Evolutionary conservation across 2,113 vertebrate species (phyloP).

Genomic region (Cochlearius cochlearius): DNA sequence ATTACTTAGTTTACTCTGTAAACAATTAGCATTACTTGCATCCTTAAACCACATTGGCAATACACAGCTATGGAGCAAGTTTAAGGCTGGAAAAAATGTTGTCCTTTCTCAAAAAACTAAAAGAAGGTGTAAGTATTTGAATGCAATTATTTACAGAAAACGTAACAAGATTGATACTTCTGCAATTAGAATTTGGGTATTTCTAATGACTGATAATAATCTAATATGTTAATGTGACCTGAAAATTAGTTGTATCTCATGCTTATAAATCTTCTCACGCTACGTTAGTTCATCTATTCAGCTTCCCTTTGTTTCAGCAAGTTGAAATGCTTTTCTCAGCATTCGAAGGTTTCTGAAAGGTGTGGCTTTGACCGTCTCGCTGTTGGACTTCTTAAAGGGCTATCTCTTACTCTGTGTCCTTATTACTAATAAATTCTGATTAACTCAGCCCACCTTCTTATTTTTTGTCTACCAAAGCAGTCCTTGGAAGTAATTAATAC

Average conservation of each 20-base stretch:
- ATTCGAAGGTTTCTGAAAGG: background rate
- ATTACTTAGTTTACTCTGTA: background rate
- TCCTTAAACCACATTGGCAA: background rate
- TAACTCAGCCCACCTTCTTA: background rate
- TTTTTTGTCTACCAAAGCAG: background rate
- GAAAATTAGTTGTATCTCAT: background rate
- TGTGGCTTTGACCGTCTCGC: background rate
- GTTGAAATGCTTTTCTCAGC: background rate
- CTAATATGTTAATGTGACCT: background rate
- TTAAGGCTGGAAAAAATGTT: background rate
- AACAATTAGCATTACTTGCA: background rate
- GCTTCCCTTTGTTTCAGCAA: background rate
- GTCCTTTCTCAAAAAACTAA: background rate
- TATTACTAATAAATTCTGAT: background rate
- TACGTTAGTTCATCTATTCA: background rate
- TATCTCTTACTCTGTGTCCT: background rate
- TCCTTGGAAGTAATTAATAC: background rate
- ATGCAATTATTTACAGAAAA: background rate
- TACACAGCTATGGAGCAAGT: background rate
- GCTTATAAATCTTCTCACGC: background rate
- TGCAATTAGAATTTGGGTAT: background rate
- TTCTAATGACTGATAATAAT: background rate
- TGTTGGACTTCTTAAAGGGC: background rate
- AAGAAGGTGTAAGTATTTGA: background rate
- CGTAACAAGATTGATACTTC: background rate